Base-by-base conservation (phyloP, 2,113 vertebrate species). In the Labeo catla region DNA sequence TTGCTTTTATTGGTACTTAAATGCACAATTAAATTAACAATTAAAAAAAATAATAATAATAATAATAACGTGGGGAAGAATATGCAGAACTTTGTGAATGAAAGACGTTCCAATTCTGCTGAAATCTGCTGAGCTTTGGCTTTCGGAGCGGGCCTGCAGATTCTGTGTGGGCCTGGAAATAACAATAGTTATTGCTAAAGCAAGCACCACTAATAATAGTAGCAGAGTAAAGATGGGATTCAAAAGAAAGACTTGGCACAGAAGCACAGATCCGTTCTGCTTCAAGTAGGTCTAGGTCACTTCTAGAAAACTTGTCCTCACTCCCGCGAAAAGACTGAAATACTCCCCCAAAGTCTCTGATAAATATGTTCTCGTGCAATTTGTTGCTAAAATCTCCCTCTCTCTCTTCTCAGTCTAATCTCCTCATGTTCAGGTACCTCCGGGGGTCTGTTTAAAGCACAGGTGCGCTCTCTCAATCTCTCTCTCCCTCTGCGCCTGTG, bases 381-480 rank as follows among this genome's bases (percentile, higher is more conserved):
- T 66, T 66, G 21, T 47, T 50, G 10, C 66, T 77, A 28, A 50
- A 50, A 59, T 87, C 59, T 82, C n/a, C 10, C 6, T 34, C 16
- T 85, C 11, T 84, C 82, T 80, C 28, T 83, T 43, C 23, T 39
- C 13, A 49, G 49, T 77, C 2, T 76, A 52, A 83, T 59, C 61
- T 81, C 52, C 81, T 73, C 76, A 57, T 79, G 86, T 77, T 78
- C 87, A 70, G 76, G 74, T 76, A 70, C 79, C 70, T 74, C 43
- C 16, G 8, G 68, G 77, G 61, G 82, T 52, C 79, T 28, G 34
- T 68, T 84, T 76, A 86, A 86, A 72, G 88, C 84, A 87, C 91
- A 91, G 86, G 89, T 90, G 89, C 76, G 82, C n/a, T 12, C 66
- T 76, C 47, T 28, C 68, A 45, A 63, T 81, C 79, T 63, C 57